Evolutionary conservation across 1,140 invertebrate genomes (phyloP), one percentile per base, ranked within the genome.

Genomic region (Drosophila kohkoa): DNA sequence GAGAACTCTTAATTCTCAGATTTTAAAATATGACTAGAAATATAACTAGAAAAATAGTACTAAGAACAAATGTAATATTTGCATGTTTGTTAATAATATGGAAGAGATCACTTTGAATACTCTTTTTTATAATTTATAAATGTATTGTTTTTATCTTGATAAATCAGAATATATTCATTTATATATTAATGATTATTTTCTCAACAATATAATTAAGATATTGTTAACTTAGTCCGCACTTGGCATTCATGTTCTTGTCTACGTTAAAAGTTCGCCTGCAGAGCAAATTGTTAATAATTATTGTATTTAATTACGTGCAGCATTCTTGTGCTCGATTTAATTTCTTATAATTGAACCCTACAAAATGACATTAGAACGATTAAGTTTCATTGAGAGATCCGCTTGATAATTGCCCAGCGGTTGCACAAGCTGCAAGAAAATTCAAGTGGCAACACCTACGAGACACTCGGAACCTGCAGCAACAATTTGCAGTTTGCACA

Each of bases 311-410:
- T 82, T 75, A 69, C 67, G 49, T 49, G 66, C 41, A 62, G 66
- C 73, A 73, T 73, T 86, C 60, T 88, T 71, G 69, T 52, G n/a
- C 20, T 54, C 28, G 6, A 75, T 72, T 71, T 82, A 88, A 87
- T 82, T 73, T 54, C 66, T 62, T 55, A 45, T 82, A 88, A 87
- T 87, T 79, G 60, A 81, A 82, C 83, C 82, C 76, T 87, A 63
- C 62, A 71, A 70, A 71, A 57, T 64, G 51, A 70, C 51, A 51
- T 64, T 51, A 41, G 16, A 15, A 49, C 75, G 82, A 82, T 86
- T 87, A 82, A 79, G 79, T 67, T 49, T 63, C 67, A 74, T 67
- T 30, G 62, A 82, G 69, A 88, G 79, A 88, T 87, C 82, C 82
- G 82, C 76, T 87, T 87, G 65, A 51, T 79, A 87, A 88, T 88